Evolutionary conservation across 1,140 invertebrate genomes (phyloP).

Genomic region (Globodera rostochiensis): DNA sequence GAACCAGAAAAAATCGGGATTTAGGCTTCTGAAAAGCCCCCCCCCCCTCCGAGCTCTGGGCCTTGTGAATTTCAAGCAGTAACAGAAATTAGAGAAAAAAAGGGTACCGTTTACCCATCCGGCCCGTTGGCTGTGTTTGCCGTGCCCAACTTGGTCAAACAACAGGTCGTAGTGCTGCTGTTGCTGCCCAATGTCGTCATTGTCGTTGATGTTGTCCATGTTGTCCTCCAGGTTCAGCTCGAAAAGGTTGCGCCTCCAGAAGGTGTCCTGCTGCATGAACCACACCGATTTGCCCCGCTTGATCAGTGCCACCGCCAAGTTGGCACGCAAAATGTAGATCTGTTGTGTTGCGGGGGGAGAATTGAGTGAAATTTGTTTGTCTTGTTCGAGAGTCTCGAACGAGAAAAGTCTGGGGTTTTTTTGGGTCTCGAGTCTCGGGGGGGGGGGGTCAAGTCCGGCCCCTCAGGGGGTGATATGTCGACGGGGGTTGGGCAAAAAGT

Average conservation of each 20-base stretch:
- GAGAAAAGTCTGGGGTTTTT: not conserved
- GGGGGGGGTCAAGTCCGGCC: not conserved
- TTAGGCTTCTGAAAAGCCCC: too few species aligned
- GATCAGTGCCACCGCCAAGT: constrained; percentile 57
- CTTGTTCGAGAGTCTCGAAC: not conserved
- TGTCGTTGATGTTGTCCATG: not conserved
- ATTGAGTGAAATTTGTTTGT: not conserved
- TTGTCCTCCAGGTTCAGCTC: constrained; percentile 58
- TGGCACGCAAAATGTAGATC: constrained; percentile 61
- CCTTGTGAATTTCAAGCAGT: too few species aligned
- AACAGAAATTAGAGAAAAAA: too few species aligned
- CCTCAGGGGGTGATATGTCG: not conserved
- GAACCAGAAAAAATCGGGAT: too few species aligned
- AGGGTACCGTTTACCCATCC: constrained; percentile 63
- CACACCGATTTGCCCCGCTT: constrained; percentile 62
- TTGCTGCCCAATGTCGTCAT: not conserved
- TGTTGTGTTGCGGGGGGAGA: not conserved
- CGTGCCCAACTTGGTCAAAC: constrained; percentile 63
- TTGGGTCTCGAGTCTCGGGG: not conserved
- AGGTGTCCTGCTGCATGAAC: constrained; percentile 66
- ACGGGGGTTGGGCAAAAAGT: not conserved
- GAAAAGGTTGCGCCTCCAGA: constrained; percentile 56
- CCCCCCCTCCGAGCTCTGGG: too few species aligned
- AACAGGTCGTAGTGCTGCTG: constrained; percentile 49
- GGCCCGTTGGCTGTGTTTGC: constrained; percentile 54